Percentiles rank a stretch among this genome's conserved stretches.
phyloP scores from a whole-genome alignment of 2,113 vertebrate species.

The Misgurnus mizolepis region DNA sequence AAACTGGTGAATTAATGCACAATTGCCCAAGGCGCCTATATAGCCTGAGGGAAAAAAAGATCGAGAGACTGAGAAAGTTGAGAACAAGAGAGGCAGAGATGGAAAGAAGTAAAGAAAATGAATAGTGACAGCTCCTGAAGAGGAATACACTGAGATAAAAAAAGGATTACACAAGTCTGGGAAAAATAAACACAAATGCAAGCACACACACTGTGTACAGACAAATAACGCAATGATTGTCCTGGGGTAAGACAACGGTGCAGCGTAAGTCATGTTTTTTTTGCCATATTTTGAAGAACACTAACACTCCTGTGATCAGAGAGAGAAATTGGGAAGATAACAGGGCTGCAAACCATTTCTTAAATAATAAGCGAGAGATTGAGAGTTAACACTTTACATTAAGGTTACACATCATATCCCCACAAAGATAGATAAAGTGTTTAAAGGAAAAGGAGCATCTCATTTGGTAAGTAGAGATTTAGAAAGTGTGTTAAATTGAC shows the following conservation, averaged over 20 bases:
- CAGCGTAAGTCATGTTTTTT: not conserved
- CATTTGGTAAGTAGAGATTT: no score
- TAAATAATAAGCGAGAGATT: not conserved
- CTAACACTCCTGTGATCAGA: not conserved
- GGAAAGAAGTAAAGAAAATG: conserved; percentile 27
- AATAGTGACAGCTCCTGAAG: conserved; percentile 31
- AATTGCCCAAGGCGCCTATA: conserved; percentile 38
- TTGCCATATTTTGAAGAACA: not conserved
- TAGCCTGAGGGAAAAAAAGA: conserved; percentile 32
- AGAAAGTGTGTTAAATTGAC: no score
- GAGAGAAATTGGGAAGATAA: not conserved
- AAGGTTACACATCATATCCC: no score
- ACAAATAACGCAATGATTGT: conserved; percentile 25
- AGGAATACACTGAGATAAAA: conserved; percentile 7
- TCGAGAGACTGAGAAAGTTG: not conserved
- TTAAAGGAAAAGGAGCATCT: not conserved
- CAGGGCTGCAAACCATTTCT: not conserved
- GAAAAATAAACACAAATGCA: conserved; percentile 12
- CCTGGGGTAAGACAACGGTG: conserved; percentile 16
- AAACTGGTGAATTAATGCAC: conserved; percentile 44
- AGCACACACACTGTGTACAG: conserved; percentile 24
- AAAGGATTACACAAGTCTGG: conserved; percentile 14
- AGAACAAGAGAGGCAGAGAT: not conserved
- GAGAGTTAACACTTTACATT: not conserved
- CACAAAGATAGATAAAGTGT: no score